Base-by-base conservation (phyloP, 2,113 vertebrate species). In the Verasper variegatus region DNA sequence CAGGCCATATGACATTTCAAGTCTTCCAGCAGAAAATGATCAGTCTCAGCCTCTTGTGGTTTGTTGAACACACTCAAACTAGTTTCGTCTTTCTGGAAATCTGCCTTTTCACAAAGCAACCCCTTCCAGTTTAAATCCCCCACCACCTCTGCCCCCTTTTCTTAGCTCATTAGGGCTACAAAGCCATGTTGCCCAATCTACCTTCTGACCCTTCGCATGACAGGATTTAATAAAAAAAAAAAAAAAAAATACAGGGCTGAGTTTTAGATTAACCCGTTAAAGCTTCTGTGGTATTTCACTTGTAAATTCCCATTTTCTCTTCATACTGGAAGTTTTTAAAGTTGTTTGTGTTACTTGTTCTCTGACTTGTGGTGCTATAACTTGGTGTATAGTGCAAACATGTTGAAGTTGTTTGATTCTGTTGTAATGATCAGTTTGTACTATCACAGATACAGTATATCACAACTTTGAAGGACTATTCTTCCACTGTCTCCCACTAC, bases 161-260 rank as follows among this genome's bases (percentile, higher is more conserved):
- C 55, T 57, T 14, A 55, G 72, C 76, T 86, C 82, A 89, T 88
- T 88, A 86, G 45, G 55, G 63, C 78, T 58, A 52, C 75, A 88
- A 84, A 80, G 74, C 81, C 74, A 77, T 47, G 72, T 87, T 89
- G 67, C 59, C 62, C 71, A 87, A 76, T 85, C 74, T 82, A 81
- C 78, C 79, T 81, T 90, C 83, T 89, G 81, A 91, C 76, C 78
- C 66, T 56, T 89, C 42, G 42, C 62, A 85, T 89, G 81, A 84
- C 85, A 86, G 81, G 87, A 83, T 91, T 90, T 87, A 81, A 81
- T 76, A 74, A 85, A 89, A 86, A 62, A 82, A 76, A 82, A 79
- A 85, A 88, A 86, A 24, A n/a, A 85, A 87, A 84, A 56, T 13
- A 42, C 11, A 59, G 76, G 37, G 23, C 64, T 60, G 64, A 80